Evolutionary conservation across 2,797 vertebrate species (phyloP).

Genomic region (Loris lydekkerianus): DNA sequence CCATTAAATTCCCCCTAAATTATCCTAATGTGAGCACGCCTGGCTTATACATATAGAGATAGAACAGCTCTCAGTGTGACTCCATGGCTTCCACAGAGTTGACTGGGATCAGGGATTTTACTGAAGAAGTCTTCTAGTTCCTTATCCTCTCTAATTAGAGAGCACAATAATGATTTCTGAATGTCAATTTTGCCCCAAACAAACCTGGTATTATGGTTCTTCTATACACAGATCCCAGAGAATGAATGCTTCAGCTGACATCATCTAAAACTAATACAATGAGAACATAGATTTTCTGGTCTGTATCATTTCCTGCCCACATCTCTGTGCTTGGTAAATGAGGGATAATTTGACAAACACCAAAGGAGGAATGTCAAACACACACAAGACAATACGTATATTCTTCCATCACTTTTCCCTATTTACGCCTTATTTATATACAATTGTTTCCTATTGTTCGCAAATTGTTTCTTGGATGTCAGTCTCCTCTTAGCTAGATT

Average conservation of each 20-base stretch:
- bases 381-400: not conserved
- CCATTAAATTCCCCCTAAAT: not conserved
- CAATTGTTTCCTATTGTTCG: conserved; percentile 52
- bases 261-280: conserved; percentile 51
- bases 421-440: conserved; percentile 61
- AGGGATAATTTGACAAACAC: conserved; percentile 64
- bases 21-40: not conserved
- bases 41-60: not conserved
- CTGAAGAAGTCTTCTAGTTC: not conserved
- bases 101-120: not conserved
- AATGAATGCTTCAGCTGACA: conserved; percentile 58
- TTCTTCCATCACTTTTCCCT: conserved; percentile 47
- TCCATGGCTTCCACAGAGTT: not conserved
- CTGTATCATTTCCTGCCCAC: conserved; percentile 69
- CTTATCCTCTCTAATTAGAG: conserved; percentile 57
- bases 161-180: conserved; percentile 55
- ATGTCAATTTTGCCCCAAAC: conserved; percentile 37
- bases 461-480: conserved; percentile 62
- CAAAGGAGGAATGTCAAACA: conserved; percentile 65
- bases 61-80: not conserved
- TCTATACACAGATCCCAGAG: conserved; percentile 61
- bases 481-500: conserved; percentile 59
- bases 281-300: conserved; percentile 52
- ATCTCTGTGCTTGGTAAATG: conserved; percentile 67
- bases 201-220: conserved; percentile 65